Evolutionary conservation across 2,113 vertebrate genomes (phyloP).

Genomic region (Lophotis ruficrista): DNA sequence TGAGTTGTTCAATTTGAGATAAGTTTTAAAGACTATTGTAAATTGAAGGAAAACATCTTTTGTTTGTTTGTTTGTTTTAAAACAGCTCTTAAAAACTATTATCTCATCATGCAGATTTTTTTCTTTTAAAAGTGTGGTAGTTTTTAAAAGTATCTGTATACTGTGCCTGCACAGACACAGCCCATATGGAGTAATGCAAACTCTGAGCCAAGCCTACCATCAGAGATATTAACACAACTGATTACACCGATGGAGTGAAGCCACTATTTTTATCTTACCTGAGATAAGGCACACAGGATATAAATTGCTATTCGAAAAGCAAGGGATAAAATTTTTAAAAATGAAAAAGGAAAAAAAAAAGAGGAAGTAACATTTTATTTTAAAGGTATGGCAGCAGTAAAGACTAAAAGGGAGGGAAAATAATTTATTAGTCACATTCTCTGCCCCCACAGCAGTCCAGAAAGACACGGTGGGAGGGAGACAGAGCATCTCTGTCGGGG

Average conservation of each 20-base stretch:
- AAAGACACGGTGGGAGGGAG: background rate
- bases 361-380: background rate
- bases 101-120: background rate
- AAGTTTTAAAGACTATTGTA: background rate
- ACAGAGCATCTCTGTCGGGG: rapidly evolving
- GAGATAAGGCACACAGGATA: conserved; percentile 30
- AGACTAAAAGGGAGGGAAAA: background rate
- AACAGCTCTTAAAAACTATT: background rate
- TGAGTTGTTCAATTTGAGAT: background rate
- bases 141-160: background rate
- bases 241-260: conserved; percentile 34
- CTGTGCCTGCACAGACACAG: conserved; percentile 43
- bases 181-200: conserved; percentile 10
- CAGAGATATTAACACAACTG: conserved; percentile 40
- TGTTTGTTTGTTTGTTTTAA: background rate
- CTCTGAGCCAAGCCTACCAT: conserved; percentile 33
- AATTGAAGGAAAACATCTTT: background rate
- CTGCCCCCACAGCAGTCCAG: background rate
- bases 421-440: background rate
- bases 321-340: background rate
- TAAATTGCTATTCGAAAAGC: background rate
- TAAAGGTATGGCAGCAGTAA: background rate
- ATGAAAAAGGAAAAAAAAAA: background rate
- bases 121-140: background rate
- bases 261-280: conserved; percentile 47